phyloP scores from a whole-genome alignment of 2,797 vertebrate genomes.

The Thamnophis elegans region DNA sequence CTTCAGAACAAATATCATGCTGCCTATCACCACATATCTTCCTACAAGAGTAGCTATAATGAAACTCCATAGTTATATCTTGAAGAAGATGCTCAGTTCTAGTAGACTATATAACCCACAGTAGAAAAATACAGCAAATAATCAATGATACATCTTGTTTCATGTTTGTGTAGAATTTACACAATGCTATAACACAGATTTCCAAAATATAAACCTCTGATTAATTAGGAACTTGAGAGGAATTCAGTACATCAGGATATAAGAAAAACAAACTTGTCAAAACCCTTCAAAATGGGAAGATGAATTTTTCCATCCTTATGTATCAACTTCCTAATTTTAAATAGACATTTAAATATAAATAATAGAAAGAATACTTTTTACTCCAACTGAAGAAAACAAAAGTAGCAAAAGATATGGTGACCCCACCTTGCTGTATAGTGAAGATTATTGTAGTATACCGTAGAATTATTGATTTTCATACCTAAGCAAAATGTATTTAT shows the following conservation, averaged over 20 bases:
- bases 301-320: neutral
- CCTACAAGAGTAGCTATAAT: rapidly evolving
- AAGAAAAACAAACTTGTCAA: neutral
- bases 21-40: neutral
- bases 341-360: neutral
- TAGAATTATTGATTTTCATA: slow-evolving; percentile 20
- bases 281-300: slow-evolving; percentile 2
- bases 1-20: neutral
- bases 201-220: neutral
- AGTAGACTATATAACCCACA: neutral
- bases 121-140: neutral
- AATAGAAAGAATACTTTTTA: neutral
- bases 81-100: neutral
- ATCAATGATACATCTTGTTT: neutral
- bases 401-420: neutral
- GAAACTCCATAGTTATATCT: neutral
- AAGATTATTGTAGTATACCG: slow-evolving; percentile 40
- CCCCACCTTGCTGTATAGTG: slow-evolving; percentile 41
- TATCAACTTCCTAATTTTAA: neutral
- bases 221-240: neutral
- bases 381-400: slow-evolving; percentile 23
- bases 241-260: neutral
- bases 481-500: neutral
- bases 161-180: slow-evolving; percentile 21
- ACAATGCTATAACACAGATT: neutral